These are phyloP conservation scores for Quadroppia sp. DNA, from an alignment of 2,888 invertebrate genomes.

Conservation along the genomic window DNA sequence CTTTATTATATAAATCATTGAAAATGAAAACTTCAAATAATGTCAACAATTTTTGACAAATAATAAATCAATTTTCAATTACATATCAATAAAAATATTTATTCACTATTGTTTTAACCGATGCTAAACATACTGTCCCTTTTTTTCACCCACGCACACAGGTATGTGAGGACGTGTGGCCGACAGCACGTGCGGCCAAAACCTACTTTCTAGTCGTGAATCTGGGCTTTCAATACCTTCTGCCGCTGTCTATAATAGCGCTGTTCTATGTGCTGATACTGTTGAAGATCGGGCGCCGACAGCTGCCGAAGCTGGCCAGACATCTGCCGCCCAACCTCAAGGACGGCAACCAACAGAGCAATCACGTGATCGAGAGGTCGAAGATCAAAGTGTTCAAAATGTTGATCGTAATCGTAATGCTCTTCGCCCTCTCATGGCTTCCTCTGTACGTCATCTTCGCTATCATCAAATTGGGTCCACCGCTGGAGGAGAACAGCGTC, in stretches of 20 bases:
- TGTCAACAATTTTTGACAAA: too few relatives aligned
- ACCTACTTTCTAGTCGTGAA: constrained; percentile 48
- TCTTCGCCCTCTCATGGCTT: constrained; percentile 54
- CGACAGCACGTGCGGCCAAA: constrained; percentile 42
- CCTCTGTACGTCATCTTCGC: constrained; percentile 52
- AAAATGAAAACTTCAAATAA: too few relatives aligned
- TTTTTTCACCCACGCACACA: not conserved
- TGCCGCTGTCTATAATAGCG: constrained; percentile 48
- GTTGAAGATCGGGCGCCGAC: constrained; percentile 52
- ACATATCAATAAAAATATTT: too few relatives aligned
- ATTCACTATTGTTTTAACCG: too few relatives aligned
- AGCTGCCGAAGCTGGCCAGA: constrained; percentile 54
- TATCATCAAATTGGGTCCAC: constrained; percentile 49
- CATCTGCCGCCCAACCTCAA: constrained; percentile 45
- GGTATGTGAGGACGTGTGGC: constrained; percentile 48
- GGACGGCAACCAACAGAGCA: constrained; percentile 41
- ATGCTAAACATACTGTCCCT: too few relatives aligned
- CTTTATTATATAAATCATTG: too few relatives aligned
- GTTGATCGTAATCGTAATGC: constrained; percentile 52
- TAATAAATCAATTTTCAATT: too few relatives aligned
- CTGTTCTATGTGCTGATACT: constrained; percentile 49
- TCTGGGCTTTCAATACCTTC: constrained; percentile 47
- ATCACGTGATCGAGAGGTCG: constrained; percentile 49
- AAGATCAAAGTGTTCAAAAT: constrained; percentile 51
- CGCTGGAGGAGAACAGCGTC: constrained; percentile 43